Evolutionary conservation across 2,113 vertebrate genomes (phyloP).

Genomic region (Pongo pygmaeus): DNA sequence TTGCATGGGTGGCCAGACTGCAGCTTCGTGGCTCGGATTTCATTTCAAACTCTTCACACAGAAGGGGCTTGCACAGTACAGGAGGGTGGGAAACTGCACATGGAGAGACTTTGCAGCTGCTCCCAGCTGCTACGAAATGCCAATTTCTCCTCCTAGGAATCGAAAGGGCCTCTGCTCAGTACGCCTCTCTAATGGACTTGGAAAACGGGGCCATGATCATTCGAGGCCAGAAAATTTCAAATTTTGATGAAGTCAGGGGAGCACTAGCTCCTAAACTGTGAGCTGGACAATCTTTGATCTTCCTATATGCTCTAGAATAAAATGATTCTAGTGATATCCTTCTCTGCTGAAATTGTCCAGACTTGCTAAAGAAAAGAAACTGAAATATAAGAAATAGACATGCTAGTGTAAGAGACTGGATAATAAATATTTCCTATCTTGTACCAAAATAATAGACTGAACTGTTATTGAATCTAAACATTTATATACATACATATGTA

Average conservation of each 20-base stretch:
- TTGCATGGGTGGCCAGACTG: neutral
- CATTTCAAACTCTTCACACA: slow-evolving; percentile 42
- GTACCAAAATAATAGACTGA: neutral
- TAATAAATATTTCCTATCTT: neutral
- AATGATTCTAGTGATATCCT: neutral
- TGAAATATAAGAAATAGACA: neutral
- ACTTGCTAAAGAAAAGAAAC: neutral
- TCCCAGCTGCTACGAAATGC: slow-evolving; percentile 75
- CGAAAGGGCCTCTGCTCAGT: neutral
- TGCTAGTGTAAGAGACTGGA: neutral
- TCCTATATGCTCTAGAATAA: neutral
- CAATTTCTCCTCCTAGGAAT: neutral
- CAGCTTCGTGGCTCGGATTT: slow-evolving; percentile 66
- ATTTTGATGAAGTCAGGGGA: neutral
- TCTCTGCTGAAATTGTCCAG: neutral
- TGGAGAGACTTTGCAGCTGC: slow-evolving; percentile 74
- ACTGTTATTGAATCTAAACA: neutral
- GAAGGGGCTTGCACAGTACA: neutral
- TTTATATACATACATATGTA: too few relatives aligned
- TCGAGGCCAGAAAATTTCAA: slow-evolving; percentile 27
- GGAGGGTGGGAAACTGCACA: slow-evolving; percentile 57
- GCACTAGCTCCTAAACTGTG: neutral
- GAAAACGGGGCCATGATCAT: slow-evolving; percentile 46
- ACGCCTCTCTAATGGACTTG: neutral
- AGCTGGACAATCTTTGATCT: neutral